Conservation (phyloP, 2,888 invertebrate genomes). For the Rotaria socialis region DNA sequence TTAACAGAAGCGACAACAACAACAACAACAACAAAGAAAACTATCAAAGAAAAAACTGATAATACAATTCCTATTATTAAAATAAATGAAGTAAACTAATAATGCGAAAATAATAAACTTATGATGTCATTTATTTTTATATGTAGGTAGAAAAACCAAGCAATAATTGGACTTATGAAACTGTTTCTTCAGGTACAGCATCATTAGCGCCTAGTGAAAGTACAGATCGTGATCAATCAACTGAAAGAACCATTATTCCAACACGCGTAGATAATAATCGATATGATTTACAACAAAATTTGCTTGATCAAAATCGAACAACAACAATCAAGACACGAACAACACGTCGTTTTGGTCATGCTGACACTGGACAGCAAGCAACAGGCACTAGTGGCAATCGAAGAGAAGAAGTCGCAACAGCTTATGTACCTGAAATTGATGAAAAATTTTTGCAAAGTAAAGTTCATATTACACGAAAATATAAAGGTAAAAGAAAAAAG, state of each 20-base stretch:
- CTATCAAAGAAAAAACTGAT: not conserved
- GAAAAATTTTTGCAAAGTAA: slow-evolving; percentile 4
- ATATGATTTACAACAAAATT: slow-evolving; percentile 5
- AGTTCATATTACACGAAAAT: slow-evolving; percentile 37
- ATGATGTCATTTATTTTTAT: not conserved
- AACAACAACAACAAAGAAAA: not conserved
- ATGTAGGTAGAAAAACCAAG: not conserved
- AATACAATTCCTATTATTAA: not conserved
- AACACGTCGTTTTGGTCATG: not conserved
- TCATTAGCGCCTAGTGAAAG: not conserved
- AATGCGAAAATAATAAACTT: not conserved
- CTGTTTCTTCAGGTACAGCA: not conserved
- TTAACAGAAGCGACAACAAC: too few relatives aligned
- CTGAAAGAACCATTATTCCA: not conserved
- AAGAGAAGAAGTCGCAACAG: not conserved
- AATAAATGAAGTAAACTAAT: not conserved
- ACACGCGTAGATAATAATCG: not conserved
- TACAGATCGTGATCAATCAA: not conserved
- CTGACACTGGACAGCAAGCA: not conserved
- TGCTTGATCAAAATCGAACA: not conserved
- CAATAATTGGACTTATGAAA: not conserved
- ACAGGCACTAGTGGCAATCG: not conserved
- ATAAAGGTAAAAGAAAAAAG: not conserved
- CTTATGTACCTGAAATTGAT: not conserved
- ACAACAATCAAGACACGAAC: slow-evolving; percentile 18